Evolutionary conservation across 2,113 vertebrate species (phyloP).

Genomic region (Puffinus mauretanicus): DNA sequence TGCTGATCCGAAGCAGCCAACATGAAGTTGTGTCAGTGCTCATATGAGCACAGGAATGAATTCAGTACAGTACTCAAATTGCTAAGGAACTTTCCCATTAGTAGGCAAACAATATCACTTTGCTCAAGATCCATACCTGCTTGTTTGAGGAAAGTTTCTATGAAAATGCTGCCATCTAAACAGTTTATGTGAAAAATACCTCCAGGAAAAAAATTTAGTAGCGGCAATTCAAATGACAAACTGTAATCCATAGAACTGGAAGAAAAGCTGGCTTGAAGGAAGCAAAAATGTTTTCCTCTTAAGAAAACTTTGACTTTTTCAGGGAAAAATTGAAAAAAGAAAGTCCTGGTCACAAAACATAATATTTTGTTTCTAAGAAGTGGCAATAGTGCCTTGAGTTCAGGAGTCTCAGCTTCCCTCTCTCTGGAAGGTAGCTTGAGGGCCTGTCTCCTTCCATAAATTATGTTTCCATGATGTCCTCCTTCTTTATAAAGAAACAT

Average conservation of each 20-base stretch:
- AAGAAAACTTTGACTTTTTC: background rate
- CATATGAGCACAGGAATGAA: background rate
- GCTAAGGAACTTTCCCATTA: background rate
- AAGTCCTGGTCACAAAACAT: background rate
- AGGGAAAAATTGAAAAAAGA: background rate
- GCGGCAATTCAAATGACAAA: background rate
- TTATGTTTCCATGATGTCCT: background rate
- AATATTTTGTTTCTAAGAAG: background rate
- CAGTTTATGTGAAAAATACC: background rate
- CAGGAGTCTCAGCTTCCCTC: background rate
- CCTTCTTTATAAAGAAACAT: background rate
- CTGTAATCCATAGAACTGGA: background rate
- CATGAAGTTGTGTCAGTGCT: background rate
- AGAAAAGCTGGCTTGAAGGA: background rate
- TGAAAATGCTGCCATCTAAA: background rate
- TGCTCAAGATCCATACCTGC: background rate
- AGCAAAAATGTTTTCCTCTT: background rate
- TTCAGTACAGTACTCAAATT: background rate
- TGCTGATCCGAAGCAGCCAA: background rate
- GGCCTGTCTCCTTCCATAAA: background rate
- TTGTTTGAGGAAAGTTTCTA: background rate
- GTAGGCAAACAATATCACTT: background rate
- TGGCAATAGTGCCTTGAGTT: background rate
- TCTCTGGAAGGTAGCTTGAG: background rate
- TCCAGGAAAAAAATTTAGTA: background rate